Base-by-base conservation (phyloP, 2,888 invertebrate species). In the Dicroscelio sp. region DNA sequence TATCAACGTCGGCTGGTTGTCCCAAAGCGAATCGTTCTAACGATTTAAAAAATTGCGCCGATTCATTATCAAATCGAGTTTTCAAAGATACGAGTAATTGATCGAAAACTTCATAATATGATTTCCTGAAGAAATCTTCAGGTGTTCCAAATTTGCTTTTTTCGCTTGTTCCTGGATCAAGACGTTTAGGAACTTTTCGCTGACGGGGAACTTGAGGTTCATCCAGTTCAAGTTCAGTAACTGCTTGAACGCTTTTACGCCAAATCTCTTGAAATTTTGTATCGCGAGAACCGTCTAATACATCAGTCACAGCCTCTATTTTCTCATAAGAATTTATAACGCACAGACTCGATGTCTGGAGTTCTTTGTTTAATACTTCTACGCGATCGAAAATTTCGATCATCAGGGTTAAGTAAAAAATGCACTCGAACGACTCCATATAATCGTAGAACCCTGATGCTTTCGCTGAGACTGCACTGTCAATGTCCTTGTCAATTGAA, bases 381-480 rank as follows among this genome's bases (percentile, higher is more conserved):
- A 90, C 63, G 33, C 78, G 52, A 73, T 84, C 65, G 30, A 90
- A 86, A 31, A 75, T 48, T 48, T 48, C 48, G 2, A 48, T 48
- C 48, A 48, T 48, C 1, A 6, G 2, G 48, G 48, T 48, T 48
- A 4, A 6, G 48, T 48, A 48, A n/a, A 31, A 75, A 14, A 75
- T 52, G 52, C 52, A 75, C 31, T 55, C 75, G 31, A 55, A 67
- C 73, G 31, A 73, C 27, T 73, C 30, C 73, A 30, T 48, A 6
- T 6, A 48, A 6, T 48, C 48, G 48, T 6, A 48, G 48, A 58
- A 58, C 58, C 92, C 94, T 23, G 92, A 86, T 69, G 94, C 92
- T 43, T 94, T 92, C 20, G 93, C 48, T 20, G 48, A 48, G 8
- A 48, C 48, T 48, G 48, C 48, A 6, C 6, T 48, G 48, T 48